Conservation (phyloP, 1,140 invertebrate species). For the Bombus sibiricus region DNA sequence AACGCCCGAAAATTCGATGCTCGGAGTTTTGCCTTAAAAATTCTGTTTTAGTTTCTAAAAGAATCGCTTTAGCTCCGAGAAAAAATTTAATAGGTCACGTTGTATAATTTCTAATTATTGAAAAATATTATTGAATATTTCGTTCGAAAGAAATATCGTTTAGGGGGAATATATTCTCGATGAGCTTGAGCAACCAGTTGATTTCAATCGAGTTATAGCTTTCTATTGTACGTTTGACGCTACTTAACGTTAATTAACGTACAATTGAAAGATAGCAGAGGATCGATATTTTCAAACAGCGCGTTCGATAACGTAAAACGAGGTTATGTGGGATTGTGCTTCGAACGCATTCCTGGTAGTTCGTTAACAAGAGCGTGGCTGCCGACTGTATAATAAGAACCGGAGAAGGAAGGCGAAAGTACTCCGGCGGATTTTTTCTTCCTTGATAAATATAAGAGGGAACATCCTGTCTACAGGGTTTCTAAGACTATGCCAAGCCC, state of each 20-base stretch:
- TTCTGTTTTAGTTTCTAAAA: too few species aligned
- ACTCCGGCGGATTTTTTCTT: constrained; percentile 47
- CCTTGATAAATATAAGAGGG: constrained; percentile 24
- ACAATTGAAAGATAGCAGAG: not conserved
- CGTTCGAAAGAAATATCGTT: not conserved
- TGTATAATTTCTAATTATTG: too few species aligned
- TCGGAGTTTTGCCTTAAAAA: too few species aligned
- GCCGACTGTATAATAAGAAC: not conserved
- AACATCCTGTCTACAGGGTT: constrained; percentile 34
- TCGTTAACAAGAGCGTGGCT: constrained; percentile 44
- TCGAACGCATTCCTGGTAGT: constrained; percentile 16
- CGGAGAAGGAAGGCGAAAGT: constrained; percentile 47
- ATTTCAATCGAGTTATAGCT: not conserved
- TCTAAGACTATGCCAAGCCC: constrained; percentile 17
- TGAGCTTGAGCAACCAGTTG: not conserved
- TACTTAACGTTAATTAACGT: not conserved
- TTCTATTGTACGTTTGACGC: not conserved
- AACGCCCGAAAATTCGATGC: too few species aligned
- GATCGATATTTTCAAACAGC: not conserved
- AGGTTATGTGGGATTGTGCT: constrained; percentile 39
- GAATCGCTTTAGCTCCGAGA: too few species aligned
- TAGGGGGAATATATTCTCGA: not conserved
- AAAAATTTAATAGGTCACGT: too few species aligned
- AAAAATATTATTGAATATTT: not conserved
- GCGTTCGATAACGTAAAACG: constrained; percentile 31